Base-by-base conservation (phyloP, 1,140 invertebrate genomes). In the Orchestia grillus region DNA sequence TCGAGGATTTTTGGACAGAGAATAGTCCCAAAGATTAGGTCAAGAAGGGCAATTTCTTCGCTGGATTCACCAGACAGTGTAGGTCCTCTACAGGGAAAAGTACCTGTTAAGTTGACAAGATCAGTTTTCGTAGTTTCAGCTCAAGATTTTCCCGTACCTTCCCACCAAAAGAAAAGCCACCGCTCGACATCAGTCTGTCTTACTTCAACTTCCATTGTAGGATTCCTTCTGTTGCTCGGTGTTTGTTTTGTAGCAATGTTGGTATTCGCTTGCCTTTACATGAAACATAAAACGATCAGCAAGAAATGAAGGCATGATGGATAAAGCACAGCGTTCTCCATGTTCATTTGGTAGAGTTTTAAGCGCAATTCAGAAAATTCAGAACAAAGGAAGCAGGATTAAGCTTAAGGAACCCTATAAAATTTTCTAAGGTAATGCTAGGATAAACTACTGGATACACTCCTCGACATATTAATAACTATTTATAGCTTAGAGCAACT, bases 91-190 rank as follows among this genome's bases (percentile, higher is more conserved):
- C 57, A 95, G 6, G 96, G 96, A 62, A 97, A 96, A 53, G 88
- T 96, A 36, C 96, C 96, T 40, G 96, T 97, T 40, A 92, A 96
- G 23, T 47, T 97, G 40, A 96, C 96, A 36, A 96, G 96, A 16
- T 96, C 96, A 15, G 28, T 97, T 41, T 96, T 88, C 40, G 96
- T 97, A 45, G 91, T 96, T 28, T 96, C 97, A 41, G 87, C 96
- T 15, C 95, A 53, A 43, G 96, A 96, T 95, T 47, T 96, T 4
- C 96, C 96, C n/a, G 42, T 95, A 0, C 43, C 88, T 40, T 53
- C 87, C 16, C 62, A 77, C 6, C 3, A 47, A 40, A 95, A 62
- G 47, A 47, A 47, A 44, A 44, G 16, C 43, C 62, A 23, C 88
- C 44, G 41, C 3, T 42, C 88, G 11, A 90, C 4, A 11, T 43